Base-by-base conservation (phyloP, 2,797 vertebrate species). In the Podarcis lilfordi region DNA sequence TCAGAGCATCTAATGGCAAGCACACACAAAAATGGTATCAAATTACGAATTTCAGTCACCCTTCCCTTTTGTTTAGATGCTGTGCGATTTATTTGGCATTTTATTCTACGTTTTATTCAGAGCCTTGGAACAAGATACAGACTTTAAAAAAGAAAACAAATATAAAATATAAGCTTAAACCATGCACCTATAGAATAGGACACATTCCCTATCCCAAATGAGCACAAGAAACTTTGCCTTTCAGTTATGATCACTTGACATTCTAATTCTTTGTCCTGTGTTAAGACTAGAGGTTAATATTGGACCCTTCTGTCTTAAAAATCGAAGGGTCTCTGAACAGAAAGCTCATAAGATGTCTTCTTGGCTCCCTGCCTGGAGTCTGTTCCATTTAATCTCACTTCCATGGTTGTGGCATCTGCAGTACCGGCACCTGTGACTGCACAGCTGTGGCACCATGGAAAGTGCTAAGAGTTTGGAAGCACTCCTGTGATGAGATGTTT, bases 381-480 rank as follows among this genome's bases (percentile, higher is more conserved):
- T 66, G 29, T 82, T 78, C 82, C 1, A 10, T 32, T 90, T 92
- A 2, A 11, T 90, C 89, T 21, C 91, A 72, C 66, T 88, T 90
- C 83, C 0, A 0, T 91, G 82, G 37, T 71, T 1, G 0, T 55
- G 29, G 72, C 69, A 77, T 90, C n/a, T 86, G 55, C 84, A 0
- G 0, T 27, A 61, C 71, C 71, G 43, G 88, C 89, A 85, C 78
- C 82, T 85, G 78, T 76, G 86, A 77, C 82, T 45, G 37, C 78
- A 82, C 82, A 77, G 61, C 86, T 88, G 78, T 85, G 89, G 86
- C 82, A 85, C 82, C 64, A 15, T 85, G 83, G 78, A 88, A 90
- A 76, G 86, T 87, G 43, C 45, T 78, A 55, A 66, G 86, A 81
- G 68, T 82, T 6, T 76, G 86, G 89, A 90, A 77, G 19, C n/a